Base-by-base conservation (phyloP, 2,113 vertebrate genomes). In the Furnarius figulus region DNA sequence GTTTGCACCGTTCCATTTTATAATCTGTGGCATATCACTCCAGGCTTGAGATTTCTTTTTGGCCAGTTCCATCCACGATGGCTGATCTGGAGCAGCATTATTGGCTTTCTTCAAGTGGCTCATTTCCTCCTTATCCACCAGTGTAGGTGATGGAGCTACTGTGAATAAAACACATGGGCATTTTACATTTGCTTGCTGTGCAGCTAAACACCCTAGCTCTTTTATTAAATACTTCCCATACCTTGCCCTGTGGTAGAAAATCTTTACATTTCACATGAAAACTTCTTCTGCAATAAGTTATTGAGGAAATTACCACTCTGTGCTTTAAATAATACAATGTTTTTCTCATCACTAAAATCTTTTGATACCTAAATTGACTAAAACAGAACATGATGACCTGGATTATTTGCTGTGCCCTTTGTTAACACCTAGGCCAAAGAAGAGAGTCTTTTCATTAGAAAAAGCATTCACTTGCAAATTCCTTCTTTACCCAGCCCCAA, bases 21-120 rank as follows among this genome's bases (percentile, higher is more conserved):
- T 98, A 67, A 98, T 98, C 72, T 95, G 98, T 1, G 98, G 98
- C 98, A 99, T 99, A 90, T 99, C 99, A 61, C 98, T 99, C 99
- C 99, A 99, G 39, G 99, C 99, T 98, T 99, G 98, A 3, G 99
- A 99, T 95, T 99, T 99, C 95, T 99, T 99, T 96, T 99, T 99
- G 65, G 99, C 99, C 72, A 99, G 97, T 89, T 99, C 99, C 99
- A 99, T 99, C 99, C 99, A 99, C 0, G 97, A 99, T 1, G 99
- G 99, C 94, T 99, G 98, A 35, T 97, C 96, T 0, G 95, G 74
- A 46, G 98, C 98, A 55, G 97, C 93, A 18, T 94, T 89, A 96
- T 97, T 96, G 96, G 91, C 95, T 97, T 98, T 97, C 96, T 97
- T 98, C 12, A 97, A 62, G 75, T 93, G 96, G 89, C 96, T 98